Evolutionary conservation across 2,113 vertebrate genomes (phyloP).

Genomic region (Noturus placidus): DNA sequence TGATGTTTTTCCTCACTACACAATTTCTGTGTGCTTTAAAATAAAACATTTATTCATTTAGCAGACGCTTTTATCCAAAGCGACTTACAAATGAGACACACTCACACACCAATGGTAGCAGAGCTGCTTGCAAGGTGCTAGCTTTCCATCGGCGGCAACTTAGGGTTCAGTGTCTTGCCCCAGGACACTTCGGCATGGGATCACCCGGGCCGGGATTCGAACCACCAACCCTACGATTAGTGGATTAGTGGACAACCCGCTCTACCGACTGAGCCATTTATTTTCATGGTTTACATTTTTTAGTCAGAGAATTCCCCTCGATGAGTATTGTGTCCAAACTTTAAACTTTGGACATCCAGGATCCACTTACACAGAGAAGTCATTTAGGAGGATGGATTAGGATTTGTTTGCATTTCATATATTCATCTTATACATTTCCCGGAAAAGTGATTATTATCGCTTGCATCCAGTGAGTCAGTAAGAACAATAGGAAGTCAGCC

Average conservation of each 20-base stretch:
- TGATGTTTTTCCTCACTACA: background rate
- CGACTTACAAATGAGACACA: too few relatives aligned
- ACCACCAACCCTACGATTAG: too few relatives aligned
- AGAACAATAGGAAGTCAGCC: background rate
- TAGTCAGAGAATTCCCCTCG: too few relatives aligned
- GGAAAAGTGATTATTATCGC: background rate
- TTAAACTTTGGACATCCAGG: background rate
- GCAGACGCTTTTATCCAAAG: too few relatives aligned
- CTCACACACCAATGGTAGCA: too few relatives aligned
- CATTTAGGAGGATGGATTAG: background rate
- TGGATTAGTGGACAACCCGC: too few relatives aligned
- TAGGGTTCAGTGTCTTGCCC: too few relatives aligned
- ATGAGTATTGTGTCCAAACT: background rate
- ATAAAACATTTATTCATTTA: background rate
- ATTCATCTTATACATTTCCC: background rate
- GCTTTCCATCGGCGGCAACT: too few relatives aligned
- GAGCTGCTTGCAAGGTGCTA: too few relatives aligned
- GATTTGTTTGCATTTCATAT: background rate
- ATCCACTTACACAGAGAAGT: background rate
- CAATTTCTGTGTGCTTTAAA: background rate
- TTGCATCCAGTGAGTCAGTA: background rate
- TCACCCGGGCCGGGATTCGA: too few relatives aligned
- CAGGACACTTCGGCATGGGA: too few relatives aligned
- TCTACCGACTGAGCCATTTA: too few relatives aligned
- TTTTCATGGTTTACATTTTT: background rate